Base-by-base conservation (phyloP, 2,113 vertebrate species). In the Caranx melampygus region DNA sequence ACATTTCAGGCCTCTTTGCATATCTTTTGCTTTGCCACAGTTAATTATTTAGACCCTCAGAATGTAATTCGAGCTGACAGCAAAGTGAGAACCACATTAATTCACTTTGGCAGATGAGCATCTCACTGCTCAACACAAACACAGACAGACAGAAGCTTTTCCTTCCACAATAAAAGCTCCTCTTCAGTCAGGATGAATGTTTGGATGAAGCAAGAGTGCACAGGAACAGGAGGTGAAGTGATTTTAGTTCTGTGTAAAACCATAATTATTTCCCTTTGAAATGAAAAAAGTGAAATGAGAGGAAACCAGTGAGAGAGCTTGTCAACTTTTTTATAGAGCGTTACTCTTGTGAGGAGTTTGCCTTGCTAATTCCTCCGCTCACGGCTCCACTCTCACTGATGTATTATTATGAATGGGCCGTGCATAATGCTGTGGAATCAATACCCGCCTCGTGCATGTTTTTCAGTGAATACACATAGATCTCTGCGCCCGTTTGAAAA, bases 381-480 rank as follows among this genome's bases (percentile, higher is more conserved):
- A 45, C 13, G 35, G 58, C 70, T 75, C 33, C 71, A 79, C 68
- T 60, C 6, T 33, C 72, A 44, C 75, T 75, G 72, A 81, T 64
- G 55, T 57, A 79, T 87, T 88, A 78, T 81, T 80, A 83, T 81
- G 70, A 82, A 88, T 84, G 72, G 44, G 40, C 81, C 54, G 58
- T 81, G 87, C 77, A 83, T 90, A 89, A 83, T 89, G 75, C 71
- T 71, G n/a, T 37, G 52, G 75, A 87, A 90, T 92, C 86, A 83
- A 85, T 93, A 88, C 45, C 60, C 16, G 54, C 73, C 80, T 20
- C 3, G 66, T 72, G 65, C 65, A 73, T 86, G 75, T 81, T 88
- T 89, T 74, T 66, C 57, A 58, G 74, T 87, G 76, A 80, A 77
- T 80, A 75, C 78, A 70, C 75, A 75, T 66, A 62, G 68, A 86